These are phyloP conservation scores for Xenus cinereus DNA, from an alignment of 2,113 vertebrate genomes.

Conservation along the genomic window DNA sequence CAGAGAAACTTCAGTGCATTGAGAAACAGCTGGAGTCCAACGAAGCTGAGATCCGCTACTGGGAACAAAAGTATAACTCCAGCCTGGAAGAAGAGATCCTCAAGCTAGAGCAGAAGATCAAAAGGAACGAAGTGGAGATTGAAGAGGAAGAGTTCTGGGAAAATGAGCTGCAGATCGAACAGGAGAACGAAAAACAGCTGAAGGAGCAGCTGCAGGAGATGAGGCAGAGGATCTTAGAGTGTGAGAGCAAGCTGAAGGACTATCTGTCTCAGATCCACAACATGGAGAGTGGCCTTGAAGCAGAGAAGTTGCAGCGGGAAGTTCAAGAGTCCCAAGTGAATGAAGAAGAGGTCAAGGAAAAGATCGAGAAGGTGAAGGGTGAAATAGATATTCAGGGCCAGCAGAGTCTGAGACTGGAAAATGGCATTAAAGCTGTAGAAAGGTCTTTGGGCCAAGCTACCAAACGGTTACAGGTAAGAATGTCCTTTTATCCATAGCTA, in stretches of 20 bases:
- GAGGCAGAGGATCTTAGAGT: constrained; percentile 81
- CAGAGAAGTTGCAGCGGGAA: constrained; percentile 87
- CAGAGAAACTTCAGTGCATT: constrained; percentile 86
- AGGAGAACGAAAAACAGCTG: constrained; percentile 94
- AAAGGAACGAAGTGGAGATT: constrained; percentile 91
- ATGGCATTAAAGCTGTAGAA: constrained; percentile 91
- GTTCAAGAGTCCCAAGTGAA: constrained; percentile 85
- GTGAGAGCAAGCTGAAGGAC: constrained; percentile 85
- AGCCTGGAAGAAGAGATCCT: constrained; percentile 86
- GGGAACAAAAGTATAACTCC: constrained; percentile 79
- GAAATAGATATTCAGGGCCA: constrained; percentile 91
- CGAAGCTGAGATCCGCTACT: constrained; percentile 83
- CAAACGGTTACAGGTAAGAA: constrained; percentile 87
- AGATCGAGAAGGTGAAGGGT: constrained; percentile 85
- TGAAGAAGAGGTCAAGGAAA: constrained; percentile 88
- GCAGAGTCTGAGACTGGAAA: constrained; percentile 90
- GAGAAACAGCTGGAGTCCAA: constrained; percentile 86
- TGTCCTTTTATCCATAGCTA: not conserved
- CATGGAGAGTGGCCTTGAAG: constrained; percentile 87
- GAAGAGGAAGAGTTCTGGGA: constrained; percentile 98
- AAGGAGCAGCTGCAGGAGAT: constrained; percentile 93
- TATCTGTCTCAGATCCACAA: constrained; percentile 83
- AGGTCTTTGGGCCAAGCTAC: constrained; percentile 89
- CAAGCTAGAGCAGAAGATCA: constrained; percentile 89
- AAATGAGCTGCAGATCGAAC: constrained; percentile 94